phyloP scores from a whole-genome alignment of 2,888 invertebrate genomes.

The Volucella zonaria region DNA sequence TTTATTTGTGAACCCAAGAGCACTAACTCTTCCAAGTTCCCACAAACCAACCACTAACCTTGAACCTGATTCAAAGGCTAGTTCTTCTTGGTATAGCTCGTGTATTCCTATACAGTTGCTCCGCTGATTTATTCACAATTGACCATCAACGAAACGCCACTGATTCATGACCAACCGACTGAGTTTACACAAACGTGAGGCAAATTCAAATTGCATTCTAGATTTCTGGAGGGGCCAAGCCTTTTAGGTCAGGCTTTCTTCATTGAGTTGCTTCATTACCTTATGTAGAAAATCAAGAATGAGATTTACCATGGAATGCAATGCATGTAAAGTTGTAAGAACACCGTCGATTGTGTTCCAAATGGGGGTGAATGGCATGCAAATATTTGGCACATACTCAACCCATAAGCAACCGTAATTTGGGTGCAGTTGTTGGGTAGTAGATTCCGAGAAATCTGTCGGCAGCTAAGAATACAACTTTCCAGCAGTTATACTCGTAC shows the following conservation, averaged over 20 bases:
- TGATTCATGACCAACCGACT: conserved; percentile 30
- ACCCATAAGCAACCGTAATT: conserved; percentile 1
- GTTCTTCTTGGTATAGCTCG: conserved; percentile 24
- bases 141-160: conserved; percentile 5
- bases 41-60: not conserved
- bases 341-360: not conserved
- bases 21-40: not conserved
- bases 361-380: conserved; percentile 29
- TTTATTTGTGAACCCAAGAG: not conserved
- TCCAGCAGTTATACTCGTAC: not conserved
- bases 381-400: conserved; percentile 6
- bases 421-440: conserved; percentile 17
- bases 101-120: not conserved
- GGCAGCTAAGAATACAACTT: not conserved
- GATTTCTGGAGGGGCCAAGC: conserved; percentile 58
- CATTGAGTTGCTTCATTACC: not conserved
- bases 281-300: not conserved
- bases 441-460: no score
- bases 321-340: conserved; percentile 18
- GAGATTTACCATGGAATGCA: not conserved
- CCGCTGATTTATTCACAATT: conserved; percentile 14
- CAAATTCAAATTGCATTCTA: conserved; percentile 53
- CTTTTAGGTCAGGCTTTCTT: conserved; percentile 14
- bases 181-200: conserved; percentile 57
- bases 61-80: not conserved